Evolutionary conservation across 2,888 invertebrate species (phyloP).

Genomic region (Daptonema setosum): DNA sequence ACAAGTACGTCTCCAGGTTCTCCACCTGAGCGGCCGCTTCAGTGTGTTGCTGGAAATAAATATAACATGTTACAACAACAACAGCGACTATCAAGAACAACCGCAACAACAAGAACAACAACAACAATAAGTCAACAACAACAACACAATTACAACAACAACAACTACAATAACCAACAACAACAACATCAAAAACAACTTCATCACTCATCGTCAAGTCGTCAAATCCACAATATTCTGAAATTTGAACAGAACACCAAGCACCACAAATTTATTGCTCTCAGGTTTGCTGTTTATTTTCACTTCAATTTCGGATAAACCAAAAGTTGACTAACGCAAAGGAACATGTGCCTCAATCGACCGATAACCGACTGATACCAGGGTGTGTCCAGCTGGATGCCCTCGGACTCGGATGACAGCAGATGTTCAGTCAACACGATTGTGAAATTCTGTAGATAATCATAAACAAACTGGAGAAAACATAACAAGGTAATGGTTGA

Average conservation of each 20-base stretch:
- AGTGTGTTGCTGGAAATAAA: slow-evolving; percentile 62
- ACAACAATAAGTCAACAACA: no score
- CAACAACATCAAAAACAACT: no score
- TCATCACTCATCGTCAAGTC: not conserved
- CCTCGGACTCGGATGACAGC: slow-evolving; percentile 74
- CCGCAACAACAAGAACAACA: no score
- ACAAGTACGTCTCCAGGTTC: slow-evolving; percentile 75
- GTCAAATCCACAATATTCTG: slow-evolving; percentile 1
- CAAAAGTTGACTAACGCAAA: no score
- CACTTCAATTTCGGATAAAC: no score
- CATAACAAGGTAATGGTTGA: not conserved
- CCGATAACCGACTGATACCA: slow-evolving; percentile 93
- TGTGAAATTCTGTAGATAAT: slow-evolving; percentile 64
- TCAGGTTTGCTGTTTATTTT: no score
- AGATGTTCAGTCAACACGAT: slow-evolving; percentile 91
- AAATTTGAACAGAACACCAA: no score
- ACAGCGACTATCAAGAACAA: no score
- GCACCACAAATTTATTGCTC: no score
- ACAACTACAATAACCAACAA: no score
- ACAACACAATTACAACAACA: no score
- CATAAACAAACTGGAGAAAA: slow-evolving; percentile 2
- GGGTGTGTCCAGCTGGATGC: slow-evolving; percentile 67
- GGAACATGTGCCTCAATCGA: slow-evolving; percentile 74
- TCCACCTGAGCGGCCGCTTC: slow-evolving; percentile 90
- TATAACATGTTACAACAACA: slow-evolving; percentile 8